phyloP scores from a whole-genome alignment of 2,113 vertebrate species.

The Petrocephalus zakoni region DNA sequence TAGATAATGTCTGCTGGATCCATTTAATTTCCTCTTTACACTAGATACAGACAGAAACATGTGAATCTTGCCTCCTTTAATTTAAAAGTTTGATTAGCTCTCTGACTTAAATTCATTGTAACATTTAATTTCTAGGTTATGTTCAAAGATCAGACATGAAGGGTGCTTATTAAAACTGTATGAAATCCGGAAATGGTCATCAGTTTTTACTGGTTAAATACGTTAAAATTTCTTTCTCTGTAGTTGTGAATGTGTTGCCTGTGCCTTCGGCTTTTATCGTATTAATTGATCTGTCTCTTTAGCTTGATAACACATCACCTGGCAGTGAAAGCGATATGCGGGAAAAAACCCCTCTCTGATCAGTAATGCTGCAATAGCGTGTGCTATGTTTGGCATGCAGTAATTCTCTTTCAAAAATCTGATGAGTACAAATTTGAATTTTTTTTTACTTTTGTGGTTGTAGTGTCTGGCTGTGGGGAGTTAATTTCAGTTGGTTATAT shows the following conservation, averaged over 20 bases:
- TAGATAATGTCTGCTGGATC: background rate
- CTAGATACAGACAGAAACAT: conserved; percentile 10
- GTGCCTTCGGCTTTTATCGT: conserved; percentile 19
- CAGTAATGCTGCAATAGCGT: conserved; percentile 39
- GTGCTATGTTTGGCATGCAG: conserved; percentile 51
- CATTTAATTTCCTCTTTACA: conserved; percentile 17
- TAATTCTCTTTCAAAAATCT: conserved; percentile 58
- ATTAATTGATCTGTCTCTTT: conserved; percentile 48
- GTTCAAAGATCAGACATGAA: conserved; percentile 23
- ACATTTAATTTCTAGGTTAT: conserved; percentile 21
- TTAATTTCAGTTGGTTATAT: conserved; percentile 86
- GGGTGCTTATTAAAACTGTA: conserved; percentile 15
- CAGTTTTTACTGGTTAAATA: conserved; percentile 27
- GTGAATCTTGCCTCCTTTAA: conserved; percentile 17
- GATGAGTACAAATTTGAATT: conserved; percentile 55
- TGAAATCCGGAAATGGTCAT: conserved; percentile 19
- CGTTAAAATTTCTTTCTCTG: conserved; percentile 14
- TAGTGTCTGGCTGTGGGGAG: conserved; percentile 83
- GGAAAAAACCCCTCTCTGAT: conserved; percentile 54
- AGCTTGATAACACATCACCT: conserved; percentile 31
- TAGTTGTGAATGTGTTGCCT: conserved; percentile 22
- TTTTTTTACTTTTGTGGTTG: conserved; percentile 50
- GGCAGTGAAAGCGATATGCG: conserved; percentile 41
- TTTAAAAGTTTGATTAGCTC: conserved; percentile 20
- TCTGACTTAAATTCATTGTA: conserved; percentile 15